Percentiles rank a stretch among this genome's conserved stretches.
phyloP scores from a whole-genome alignment of 1,140 invertebrate genomes.

The Gerris buenoi region DNA sequence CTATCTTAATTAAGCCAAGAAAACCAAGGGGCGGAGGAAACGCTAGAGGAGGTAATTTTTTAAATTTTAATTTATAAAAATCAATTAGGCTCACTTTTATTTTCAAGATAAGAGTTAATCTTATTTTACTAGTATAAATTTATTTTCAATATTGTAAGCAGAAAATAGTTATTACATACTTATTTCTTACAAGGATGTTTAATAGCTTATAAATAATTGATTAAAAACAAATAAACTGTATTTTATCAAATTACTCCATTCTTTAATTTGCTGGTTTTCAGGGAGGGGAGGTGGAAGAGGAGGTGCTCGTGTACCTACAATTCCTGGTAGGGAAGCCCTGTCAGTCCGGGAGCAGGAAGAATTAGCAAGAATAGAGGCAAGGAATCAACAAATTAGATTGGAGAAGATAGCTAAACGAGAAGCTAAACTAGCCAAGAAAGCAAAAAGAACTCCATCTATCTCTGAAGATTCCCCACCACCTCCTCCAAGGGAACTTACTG shows the following conservation, averaged over 20 bases:
- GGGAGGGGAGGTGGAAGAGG: constrained; percentile 11
- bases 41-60: too few species aligned
- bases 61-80: too few species aligned
- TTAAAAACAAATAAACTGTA: too few species aligned
- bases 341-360: constrained; percentile 17
- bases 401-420: constrained; percentile 19
- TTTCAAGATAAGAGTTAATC: too few species aligned
- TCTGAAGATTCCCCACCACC: constrained; percentile 2
- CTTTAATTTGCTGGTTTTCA: neutral
- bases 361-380: constrained; percentile 18
- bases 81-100: too few species aligned
- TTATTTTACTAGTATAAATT: too few species aligned
- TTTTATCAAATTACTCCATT: too few species aligned
- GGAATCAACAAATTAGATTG: constrained; percentile 18
- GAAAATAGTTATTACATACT: neutral
- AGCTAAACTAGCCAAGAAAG: constrained; percentile 18
- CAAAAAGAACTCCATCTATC: constrained; percentile 3
- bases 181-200: too few species aligned
- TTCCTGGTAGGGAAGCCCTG: constrained; percentile 13
- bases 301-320: neutral
- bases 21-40: constrained; percentile 18
- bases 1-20: constrained; percentile 15
- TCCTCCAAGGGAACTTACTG: neutral
- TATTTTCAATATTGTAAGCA: too few species aligned
- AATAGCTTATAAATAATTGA: too few species aligned